A percentile compares a stretch with the other conserved stretches of the same genome.
phyloP scores from a whole-genome alignment of 1,140 invertebrate species.

The Eriocheir sinensis region DNA sequence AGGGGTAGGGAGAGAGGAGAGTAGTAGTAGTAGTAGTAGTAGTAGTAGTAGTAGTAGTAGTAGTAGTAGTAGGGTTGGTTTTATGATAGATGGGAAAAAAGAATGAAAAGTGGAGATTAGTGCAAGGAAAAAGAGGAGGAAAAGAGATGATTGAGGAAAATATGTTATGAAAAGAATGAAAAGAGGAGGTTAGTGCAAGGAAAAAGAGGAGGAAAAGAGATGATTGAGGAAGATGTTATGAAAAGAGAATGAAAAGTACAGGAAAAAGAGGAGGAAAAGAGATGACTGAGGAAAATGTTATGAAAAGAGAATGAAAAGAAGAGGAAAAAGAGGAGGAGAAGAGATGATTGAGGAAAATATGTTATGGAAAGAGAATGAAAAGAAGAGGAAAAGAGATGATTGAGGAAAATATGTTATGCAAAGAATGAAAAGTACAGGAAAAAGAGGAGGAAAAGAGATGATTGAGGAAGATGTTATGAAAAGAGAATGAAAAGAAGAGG shows the following conservation, averaged over 20 bases:
- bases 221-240: too few relatives aligned
- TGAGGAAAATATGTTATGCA: background rate
- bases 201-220: too few relatives aligned
- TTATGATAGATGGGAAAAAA: background rate
- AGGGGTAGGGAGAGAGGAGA: background rate
- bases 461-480: background rate
- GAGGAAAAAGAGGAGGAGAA: background rate
- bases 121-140: background rate
- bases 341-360: background rate
- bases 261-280: background rate
- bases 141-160: background rate
- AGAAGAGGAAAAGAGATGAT: conserved; percentile 1
- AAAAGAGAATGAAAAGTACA: background rate
- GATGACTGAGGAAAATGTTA: background rate
- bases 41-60: too few relatives aligned
- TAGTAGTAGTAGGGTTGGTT: conserved; percentile 38
- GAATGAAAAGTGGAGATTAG: background rate
- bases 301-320: background rate
- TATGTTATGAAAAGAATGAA: background rate
- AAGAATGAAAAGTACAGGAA: background rate
- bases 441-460: background rate
- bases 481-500: conserved; percentile 31
- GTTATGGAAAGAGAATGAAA: background rate
- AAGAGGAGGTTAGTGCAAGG: background rate
- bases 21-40: background rate